phyloP scores from a whole-genome alignment of 1,140 invertebrate species.

The Phymastichus coffea region DNA sequence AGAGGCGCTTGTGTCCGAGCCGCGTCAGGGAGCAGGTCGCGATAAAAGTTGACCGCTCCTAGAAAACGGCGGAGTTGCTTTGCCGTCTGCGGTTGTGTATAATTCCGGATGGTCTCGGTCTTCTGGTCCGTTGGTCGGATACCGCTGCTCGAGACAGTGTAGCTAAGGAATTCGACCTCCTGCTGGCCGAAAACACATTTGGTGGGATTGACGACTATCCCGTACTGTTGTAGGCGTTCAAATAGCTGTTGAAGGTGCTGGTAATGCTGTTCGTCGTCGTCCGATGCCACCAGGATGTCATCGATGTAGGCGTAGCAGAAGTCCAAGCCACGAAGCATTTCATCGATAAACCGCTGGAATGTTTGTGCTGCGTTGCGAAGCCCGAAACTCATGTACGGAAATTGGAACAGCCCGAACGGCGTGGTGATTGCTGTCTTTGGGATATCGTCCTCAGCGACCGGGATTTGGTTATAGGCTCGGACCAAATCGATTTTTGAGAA shows the following conservation, averaged over 20 bases:
- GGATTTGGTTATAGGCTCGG: slow-evolving; percentile 8
- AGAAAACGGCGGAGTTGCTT: slow-evolving; percentile 40
- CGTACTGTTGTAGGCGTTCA: slow-evolving; percentile 20
- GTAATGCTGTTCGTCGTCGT: no score
- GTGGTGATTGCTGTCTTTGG: background rate
- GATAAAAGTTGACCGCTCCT: slow-evolving; percentile 44
- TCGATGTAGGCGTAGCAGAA: no score
- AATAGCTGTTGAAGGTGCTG: no score
- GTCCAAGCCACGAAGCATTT: no score
- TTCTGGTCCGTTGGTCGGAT: slow-evolving; percentile 34
- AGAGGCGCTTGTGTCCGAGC: background rate
- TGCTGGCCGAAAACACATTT: slow-evolving; percentile 37
- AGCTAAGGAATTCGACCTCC: slow-evolving; percentile 40
- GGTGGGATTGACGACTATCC: slow-evolving; percentile 25
- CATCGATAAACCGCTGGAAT: no score
- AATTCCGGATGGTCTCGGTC: slow-evolving; percentile 40
- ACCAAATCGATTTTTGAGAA: no score
- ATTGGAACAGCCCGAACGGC: background rate
- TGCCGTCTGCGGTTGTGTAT: slow-evolving; percentile 32
- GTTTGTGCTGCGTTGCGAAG: no score
- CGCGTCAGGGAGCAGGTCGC: background rate
- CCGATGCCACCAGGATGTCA: no score
- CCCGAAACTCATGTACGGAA: no score
- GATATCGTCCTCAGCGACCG: background rate
- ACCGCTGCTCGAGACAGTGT: slow-evolving; percentile 32